Percentiles rank a stretch among this genome's conserved stretches.
phyloP scores from a whole-genome alignment of 2,888 invertebrate genomes.

The Monoplex corrugatus region DNA sequence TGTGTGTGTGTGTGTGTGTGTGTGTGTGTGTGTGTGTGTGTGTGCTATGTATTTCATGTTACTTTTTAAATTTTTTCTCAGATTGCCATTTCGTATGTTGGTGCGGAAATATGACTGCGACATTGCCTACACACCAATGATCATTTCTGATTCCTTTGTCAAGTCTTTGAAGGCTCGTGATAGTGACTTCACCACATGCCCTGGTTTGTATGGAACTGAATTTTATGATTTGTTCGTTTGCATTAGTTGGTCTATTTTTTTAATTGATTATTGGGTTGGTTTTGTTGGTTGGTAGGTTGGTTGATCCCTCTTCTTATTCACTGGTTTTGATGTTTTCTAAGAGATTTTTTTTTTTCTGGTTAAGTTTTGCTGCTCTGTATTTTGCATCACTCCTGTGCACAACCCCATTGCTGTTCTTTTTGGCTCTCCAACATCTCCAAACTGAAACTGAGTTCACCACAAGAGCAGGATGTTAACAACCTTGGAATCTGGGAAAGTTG shows the following conservation, averaged over 20 bases:
- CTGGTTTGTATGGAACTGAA: conserved; percentile 63
- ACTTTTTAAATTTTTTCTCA: conserved; percentile 78
- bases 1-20: no score
- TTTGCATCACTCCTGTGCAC: no score
- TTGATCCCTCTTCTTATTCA: no score
- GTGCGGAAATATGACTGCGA: conserved; percentile 92
- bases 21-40: not conserved
- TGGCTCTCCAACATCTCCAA: no score
- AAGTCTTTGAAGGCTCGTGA: conserved; percentile 92
- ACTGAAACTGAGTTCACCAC: no score
- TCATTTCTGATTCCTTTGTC: conserved; percentile 95
- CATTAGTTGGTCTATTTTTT: not conserved
- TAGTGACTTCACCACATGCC: conserved; percentile 82
- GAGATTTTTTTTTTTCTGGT: no score
- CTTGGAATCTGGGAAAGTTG: no score
- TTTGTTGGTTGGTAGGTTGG: not conserved
- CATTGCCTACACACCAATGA: conserved; percentile 97
- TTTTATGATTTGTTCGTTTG: not conserved
- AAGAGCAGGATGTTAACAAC: no score
- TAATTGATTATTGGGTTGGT: not conserved
- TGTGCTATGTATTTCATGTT: not conserved
- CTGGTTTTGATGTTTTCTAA: no score
- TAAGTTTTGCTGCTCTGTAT: no score
- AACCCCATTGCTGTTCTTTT: no score
- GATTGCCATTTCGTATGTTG: conserved; percentile 89